A percentile compares a stretch with the other conserved stretches of the same genome.
Evolutionary conservation across 2,888 invertebrate genomes (phyloP).

Genomic region (Drosophila neotestacea): DNA sequence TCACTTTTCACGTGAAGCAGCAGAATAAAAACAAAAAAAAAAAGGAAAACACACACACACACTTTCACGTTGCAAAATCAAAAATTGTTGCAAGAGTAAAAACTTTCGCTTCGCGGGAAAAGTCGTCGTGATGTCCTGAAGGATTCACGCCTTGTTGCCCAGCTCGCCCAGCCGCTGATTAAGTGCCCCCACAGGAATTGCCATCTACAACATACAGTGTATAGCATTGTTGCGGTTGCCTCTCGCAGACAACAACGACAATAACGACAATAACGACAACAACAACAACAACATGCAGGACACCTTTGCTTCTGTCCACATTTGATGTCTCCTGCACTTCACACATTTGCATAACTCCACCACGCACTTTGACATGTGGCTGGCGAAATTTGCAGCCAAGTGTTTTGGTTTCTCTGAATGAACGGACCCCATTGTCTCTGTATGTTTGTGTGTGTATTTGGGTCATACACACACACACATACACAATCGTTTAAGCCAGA

Average conservation of each 20-base stretch:
- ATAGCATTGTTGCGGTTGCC: constrained; percentile 58
- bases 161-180: constrained; percentile 57
- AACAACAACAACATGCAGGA: constrained; percentile 22
- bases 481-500: constrained; percentile 38
- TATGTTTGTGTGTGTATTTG: constrained; percentile 60
- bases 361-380: constrained; percentile 77
- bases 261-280: constrained; percentile 18
- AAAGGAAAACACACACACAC: constrained; percentile 17
- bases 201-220: constrained; percentile 14
- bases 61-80: constrained; percentile 50
- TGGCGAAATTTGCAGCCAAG: constrained; percentile 64
- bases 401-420: constrained; percentile 72
- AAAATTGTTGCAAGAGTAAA: constrained; percentile 58
- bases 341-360: constrained; percentile 74
- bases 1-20: constrained; percentile 71
- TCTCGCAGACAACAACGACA: constrained; percentile 37
- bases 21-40: constrained; percentile 46
- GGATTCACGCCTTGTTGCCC: constrained; percentile 56
- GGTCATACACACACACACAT: constrained; percentile 65
- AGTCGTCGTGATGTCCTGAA: constrained; percentile 41
- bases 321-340: constrained; percentile 46
- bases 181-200: constrained; percentile 31
- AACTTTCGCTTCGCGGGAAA: constrained; percentile 72
- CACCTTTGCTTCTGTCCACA: constrained; percentile 41
- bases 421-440: constrained; percentile 31